These are phyloP conservation scores for Neotragus moschatus DNA, from an alignment of 2,113 vertebrate species.

Conservation along the genomic window DNA sequence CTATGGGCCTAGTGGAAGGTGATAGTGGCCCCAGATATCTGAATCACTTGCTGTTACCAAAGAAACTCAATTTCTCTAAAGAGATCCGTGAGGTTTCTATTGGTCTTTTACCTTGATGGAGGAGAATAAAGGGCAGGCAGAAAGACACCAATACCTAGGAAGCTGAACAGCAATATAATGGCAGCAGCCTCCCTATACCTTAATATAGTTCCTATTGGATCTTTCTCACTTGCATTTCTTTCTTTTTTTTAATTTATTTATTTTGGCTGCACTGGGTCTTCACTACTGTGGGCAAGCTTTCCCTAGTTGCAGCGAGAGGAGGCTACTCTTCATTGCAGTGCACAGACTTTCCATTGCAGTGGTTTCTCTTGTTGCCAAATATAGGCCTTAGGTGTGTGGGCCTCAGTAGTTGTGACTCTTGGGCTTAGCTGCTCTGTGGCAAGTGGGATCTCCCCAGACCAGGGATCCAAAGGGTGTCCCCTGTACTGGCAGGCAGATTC, in stretches of 20 bases:
- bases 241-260: not conserved
- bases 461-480: not conserved
- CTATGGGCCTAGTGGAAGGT: not conserved
- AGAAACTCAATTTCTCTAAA: not conserved
- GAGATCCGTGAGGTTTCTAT: not conserved
- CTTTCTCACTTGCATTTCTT: not conserved
- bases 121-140: not conserved
- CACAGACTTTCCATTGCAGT: not conserved
- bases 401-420: not conserved
- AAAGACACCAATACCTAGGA: not conserved
- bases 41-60: conserved; percentile 24
- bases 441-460: not conserved
- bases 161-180: not conserved
- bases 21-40: not conserved
- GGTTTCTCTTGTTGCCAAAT: not conserved
- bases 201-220: not conserved
- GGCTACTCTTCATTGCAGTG: not conserved
- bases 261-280: not conserved
- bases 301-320: not conserved
- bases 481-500: not conserved
- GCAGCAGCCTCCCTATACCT: not conserved
- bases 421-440: not conserved
- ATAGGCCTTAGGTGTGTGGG: not conserved
- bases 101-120: not conserved
- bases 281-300: not conserved